A percentile compares a stretch with the other conserved stretches of the same genome.
Conservation (phyloP, 2,113 vertebrate genomes). For the Crotophaga sulcirostris region DNA sequence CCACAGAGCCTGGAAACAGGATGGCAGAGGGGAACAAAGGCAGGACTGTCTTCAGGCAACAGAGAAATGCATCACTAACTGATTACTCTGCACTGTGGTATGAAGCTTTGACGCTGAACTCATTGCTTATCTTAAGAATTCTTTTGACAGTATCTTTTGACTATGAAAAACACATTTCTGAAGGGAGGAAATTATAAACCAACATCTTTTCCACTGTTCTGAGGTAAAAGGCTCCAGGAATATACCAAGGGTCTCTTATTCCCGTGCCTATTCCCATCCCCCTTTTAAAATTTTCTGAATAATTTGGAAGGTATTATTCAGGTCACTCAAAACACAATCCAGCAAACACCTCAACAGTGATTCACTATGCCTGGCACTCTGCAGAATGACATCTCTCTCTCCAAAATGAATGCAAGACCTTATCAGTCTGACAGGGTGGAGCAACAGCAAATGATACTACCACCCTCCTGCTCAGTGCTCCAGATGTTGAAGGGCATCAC, state of each 20-base stretch:
- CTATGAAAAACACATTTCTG: slow-evolving; percentile 5
- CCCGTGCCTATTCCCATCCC: neutral
- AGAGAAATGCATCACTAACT: slow-evolving; percentile 37
- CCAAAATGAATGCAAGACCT: neutral
- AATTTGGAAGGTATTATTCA: slow-evolving; percentile 33
- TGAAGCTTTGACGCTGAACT: slow-evolving; percentile 39
- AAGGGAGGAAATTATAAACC: slow-evolving; percentile 33
- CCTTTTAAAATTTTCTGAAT: slow-evolving; percentile 15
- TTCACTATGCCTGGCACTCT: neutral
- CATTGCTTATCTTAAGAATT: slow-evolving; percentile 52
- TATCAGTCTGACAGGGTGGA: neutral
- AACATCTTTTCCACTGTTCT: neutral
- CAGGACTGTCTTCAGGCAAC: slow-evolving; percentile 10
- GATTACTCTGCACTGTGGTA: slow-evolving; percentile 37
- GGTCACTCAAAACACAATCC: neutral
- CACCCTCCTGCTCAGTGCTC: neutral
- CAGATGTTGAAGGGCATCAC: neutral
- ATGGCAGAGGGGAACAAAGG: slow-evolving; percentile 39
- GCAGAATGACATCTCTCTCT: neutral
- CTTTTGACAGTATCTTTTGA: slow-evolving; percentile 33
- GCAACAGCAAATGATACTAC: neutral
- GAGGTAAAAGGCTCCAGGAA: neutral
- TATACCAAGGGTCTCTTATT: slow-evolving; percentile 8
- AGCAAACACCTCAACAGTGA: neutral
- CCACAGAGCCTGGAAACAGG: neutral